Base-by-base conservation (phyloP, 2,113 vertebrate genomes). In the Chrysochloris asiatica region DNA sequence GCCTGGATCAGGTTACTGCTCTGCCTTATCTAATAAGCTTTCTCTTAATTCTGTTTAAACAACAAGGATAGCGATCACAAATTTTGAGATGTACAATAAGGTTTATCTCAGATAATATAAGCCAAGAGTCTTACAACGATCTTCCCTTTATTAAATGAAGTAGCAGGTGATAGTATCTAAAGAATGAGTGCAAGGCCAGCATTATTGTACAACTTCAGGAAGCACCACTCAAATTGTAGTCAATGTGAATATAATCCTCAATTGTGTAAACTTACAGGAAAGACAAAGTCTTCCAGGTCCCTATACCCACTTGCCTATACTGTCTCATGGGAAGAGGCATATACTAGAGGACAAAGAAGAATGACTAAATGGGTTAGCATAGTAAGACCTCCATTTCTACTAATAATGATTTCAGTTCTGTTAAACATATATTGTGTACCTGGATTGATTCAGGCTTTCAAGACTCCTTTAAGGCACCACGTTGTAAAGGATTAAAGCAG, bases 1-100 rank as follows among this genome's bases (percentile, higher is more conserved):
- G 8, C 54, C 48, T 0, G 4, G 69, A 30, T 54, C 50, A 43
- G 28, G 14, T 24, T 0, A 1, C 38, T 1, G 38, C 12, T 16
- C 54, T 41, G 63, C 61, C 67, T 72, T 10, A 2, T 65, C 67
- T 59, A 2, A 78, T n/a, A 41, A 72, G 2, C 26, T 33, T 2
- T 6, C 61, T 54, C n/a, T n/a, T 0, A 0, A 0, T 6, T 24
- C 36, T 30, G 28, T 33, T 8, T 8, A 7, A 0, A 17, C 4
- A 12, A 16, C 12, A 3, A 0, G 1, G 78, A 61, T 24, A 50
- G 28, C 28, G 75, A 3, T 6, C 6, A 0, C 7, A 16, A 21
- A 43, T 2, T 4, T 30, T 1, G 10, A 8, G 38, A 3, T 3
- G 5, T 0, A 2, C 56, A 6, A 0, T 9, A 2, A 11, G 2